A percentile compares a stretch with the other conserved stretches of the same genome.
These are phyloP conservation scores for Helicoverpa zea DNA, from an alignment of 1,140 invertebrate species.

Conservation along the genomic window DNA sequence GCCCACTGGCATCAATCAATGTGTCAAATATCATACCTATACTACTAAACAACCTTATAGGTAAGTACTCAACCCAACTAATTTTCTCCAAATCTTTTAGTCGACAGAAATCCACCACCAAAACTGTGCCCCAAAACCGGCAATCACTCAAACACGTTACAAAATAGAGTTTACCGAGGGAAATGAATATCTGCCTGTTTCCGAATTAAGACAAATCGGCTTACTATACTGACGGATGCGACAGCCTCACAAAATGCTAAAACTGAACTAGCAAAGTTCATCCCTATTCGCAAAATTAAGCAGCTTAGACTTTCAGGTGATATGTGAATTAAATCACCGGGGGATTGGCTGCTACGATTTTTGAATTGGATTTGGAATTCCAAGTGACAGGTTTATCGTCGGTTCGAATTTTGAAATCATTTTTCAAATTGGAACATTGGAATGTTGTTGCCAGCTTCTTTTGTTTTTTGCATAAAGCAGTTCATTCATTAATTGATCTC, in stretches of 20 bases:
- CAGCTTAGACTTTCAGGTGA: slow-evolving; percentile 6
- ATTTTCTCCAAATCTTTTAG: slow-evolving; percentile 27
- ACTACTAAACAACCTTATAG: neutral
- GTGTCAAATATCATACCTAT: neutral
- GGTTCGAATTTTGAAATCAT: neutral
- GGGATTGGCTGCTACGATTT: slow-evolving; percentile 24
- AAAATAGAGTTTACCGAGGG: slow-evolving; percentile 60
- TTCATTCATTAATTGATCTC: too few relatives aligned
- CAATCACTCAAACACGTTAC: slow-evolving; percentile 57
- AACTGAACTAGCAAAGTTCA: slow-evolving; percentile 36
- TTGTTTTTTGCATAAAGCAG: neutral
- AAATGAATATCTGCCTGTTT: slow-evolving; percentile 63
- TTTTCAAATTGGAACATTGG: neutral
- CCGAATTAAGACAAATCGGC: slow-evolving; percentile 63
- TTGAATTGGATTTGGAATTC: neutral
- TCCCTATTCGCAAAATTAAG: slow-evolving; percentile 33
- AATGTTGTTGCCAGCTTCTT: neutral
- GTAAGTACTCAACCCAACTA: neutral
- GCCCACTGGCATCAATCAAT: neutral
- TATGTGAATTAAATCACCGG: slow-evolving; percentile 17
- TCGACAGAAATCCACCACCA: slow-evolving; percentile 1
- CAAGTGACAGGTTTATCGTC: slow-evolving; percentile 4
- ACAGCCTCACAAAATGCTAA: slow-evolving; percentile 43
- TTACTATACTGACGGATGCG: slow-evolving; percentile 49
- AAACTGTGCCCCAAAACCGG: slow-evolving; percentile 32